Conservation (phyloP, 2,888 invertebrate species). For the Stratiomys singularior region DNA sequence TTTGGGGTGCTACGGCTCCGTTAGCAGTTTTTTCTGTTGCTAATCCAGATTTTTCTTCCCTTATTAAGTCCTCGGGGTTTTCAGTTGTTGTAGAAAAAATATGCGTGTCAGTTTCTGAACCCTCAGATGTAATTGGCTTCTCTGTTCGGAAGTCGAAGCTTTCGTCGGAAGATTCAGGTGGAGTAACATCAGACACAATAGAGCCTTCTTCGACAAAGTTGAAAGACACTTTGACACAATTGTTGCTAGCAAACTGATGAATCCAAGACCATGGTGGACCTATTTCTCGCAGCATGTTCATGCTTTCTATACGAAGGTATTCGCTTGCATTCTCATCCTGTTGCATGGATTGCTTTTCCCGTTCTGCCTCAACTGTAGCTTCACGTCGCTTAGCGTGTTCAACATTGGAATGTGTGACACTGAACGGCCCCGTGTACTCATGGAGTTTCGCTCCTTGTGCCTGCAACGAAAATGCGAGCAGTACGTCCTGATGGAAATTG, state of each 20-base stretch:
- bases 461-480: no score
- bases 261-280: slow-evolving; percentile 58
- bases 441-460: slow-evolving; percentile 36
- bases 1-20: neutral
- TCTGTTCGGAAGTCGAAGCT: slow-evolving; percentile 52
- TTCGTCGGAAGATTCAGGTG: slow-evolving; percentile 49
- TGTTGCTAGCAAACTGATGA: slow-evolving; percentile 55
- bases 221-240: slow-evolving; percentile 53
- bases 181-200: slow-evolving; percentile 51
- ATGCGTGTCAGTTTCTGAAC: slow-evolving; percentile 9
- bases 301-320: slow-evolving; percentile 49
- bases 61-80: slow-evolving; percentile 26
- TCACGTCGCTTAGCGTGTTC: slow-evolving; percentile 51
- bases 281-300: slow-evolving; percentile 53
- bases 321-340: slow-evolving; percentile 42
- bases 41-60: neutral
- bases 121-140: slow-evolving; percentile 29
- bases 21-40: neutral
- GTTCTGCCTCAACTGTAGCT: slow-evolving; percentile 35
- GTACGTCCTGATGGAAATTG: neutral
- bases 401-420: slow-evolving; percentile 49
- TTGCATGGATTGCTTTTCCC: slow-evolving; percentile 44
- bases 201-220: slow-evolving; percentile 56
- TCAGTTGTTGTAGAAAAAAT: slow-evolving; percentile 8
- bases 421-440: slow-evolving; percentile 52